A percentile compares a stretch with the other conserved stretches of the same genome.
Evolutionary conservation across 2,888 invertebrate species (phyloP).

Genomic region (Pseudococcus viburni): DNA sequence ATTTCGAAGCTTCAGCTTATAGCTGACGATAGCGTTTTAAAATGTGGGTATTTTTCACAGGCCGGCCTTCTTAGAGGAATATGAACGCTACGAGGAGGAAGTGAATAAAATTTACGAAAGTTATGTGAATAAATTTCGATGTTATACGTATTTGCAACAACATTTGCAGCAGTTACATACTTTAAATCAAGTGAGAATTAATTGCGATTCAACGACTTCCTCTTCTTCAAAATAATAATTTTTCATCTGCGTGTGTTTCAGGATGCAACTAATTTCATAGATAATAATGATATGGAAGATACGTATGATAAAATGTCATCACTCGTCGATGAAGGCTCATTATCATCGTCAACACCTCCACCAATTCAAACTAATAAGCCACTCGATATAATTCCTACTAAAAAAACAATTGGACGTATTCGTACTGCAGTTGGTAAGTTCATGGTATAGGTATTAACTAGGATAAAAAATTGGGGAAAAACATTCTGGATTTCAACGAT

Average conservation of each 20-base stretch:
- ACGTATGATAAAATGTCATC: slow-evolving; percentile 59
- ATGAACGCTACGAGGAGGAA: slow-evolving; percentile 89
- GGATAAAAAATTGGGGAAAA: too few species aligned
- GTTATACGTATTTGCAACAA: slow-evolving; percentile 89
- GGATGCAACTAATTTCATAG: slow-evolving; percentile 30
- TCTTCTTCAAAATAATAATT: background rate
- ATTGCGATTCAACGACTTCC: background rate
- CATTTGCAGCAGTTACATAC: slow-evolving; percentile 79
- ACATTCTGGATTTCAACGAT: too few species aligned
- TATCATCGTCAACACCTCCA: slow-evolving; percentile 53
- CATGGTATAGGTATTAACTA: too few species aligned
- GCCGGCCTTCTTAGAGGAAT: slow-evolving; percentile 97
- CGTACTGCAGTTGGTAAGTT: slow-evolving; percentile 61
- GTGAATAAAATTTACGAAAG: slow-evolving; percentile 87
- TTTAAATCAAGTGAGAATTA: slow-evolving; percentile 47
- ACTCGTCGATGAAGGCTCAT: slow-evolving; percentile 48
- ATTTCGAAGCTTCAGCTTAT: background rate
- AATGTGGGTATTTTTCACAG: slow-evolving; percentile 71
- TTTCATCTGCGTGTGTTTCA: background rate
- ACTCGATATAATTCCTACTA: background rate
- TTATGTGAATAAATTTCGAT: slow-evolving; percentile 90
- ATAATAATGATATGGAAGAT: slow-evolving; percentile 49
- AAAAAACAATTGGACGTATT: slow-evolving; percentile 54
- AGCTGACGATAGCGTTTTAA: background rate
- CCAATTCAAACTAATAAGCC: slow-evolving; percentile 16